These are phyloP conservation scores for Syrrhaptes paradoxus DNA, from an alignment of 2,113 vertebrate species.

Conservation along the genomic window DNA sequence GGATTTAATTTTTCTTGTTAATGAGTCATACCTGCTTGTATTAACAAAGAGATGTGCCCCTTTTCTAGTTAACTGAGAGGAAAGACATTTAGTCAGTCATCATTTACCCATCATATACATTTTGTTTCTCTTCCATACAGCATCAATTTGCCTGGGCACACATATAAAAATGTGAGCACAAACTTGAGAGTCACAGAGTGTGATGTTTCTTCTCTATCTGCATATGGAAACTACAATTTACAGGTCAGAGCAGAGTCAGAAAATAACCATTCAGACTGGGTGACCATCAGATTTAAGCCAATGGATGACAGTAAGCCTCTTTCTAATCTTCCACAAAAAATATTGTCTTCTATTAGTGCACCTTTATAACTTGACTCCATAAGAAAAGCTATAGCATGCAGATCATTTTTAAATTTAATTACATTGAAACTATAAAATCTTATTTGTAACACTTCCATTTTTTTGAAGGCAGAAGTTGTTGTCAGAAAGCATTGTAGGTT, in stretches of 20 bases:
- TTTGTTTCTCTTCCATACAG: background rate
- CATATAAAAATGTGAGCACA: background rate
- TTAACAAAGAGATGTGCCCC: background rate
- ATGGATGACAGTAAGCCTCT: constrained; percentile 74
- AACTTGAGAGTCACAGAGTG: background rate
- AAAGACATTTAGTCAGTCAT: background rate
- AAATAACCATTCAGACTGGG: constrained; percentile 51
- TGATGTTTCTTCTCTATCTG: constrained; percentile 62
- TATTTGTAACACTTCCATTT: background rate
- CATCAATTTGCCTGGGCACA: background rate
- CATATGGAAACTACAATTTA: constrained; percentile 33
- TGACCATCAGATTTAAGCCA: constrained; percentile 60
- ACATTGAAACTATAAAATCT: background rate
- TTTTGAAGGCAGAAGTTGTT: background rate
- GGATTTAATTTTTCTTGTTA: background rate
- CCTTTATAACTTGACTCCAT: background rate
- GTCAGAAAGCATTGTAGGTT: background rate
- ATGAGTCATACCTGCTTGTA: accelerated
- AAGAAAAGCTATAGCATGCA: background rate
- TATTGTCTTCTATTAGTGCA: background rate
- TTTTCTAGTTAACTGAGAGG: background rate
- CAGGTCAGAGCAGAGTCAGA: constrained; percentile 56
- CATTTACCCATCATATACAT: accelerated
- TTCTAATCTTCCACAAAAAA: background rate
- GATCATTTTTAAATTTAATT: accelerated